Evolutionary conservation across 2,888 invertebrate genomes (phyloP), one percentile per base, ranked within the genome.

Genomic region (Drosophila tanythrix): DNA sequence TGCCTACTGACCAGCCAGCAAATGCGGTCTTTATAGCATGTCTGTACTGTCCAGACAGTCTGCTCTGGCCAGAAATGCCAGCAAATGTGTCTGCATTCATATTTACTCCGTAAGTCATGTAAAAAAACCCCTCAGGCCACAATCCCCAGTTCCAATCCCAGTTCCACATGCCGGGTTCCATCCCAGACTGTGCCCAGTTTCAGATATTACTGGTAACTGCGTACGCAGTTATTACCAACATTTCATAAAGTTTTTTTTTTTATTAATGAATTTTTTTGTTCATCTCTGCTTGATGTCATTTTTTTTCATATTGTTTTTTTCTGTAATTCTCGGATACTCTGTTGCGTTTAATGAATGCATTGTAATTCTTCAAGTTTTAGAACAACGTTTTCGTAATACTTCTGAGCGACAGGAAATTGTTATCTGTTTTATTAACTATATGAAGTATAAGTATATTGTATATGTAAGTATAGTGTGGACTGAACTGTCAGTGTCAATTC

Each of bases 211-310:
- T 78, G 36, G 58, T 52, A 63, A 70, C 79, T 72, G 70, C 76
- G 64, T 65, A 67, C 77, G 75, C 85, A 88, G 89, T 85, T 85
- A 85, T 89, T 84, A 84, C 89, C 89, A 84, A 74, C 89, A 84
- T 74, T 71, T 75, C 67, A 72, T 72, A 53, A 51, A 52, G 40
- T 53, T 70, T 48, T 61, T 50, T 29, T n/a, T 59, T 46, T 46
- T 57, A 50, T 68, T 53, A 64, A 66, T 58, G 67, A 70, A 71
- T 59, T 25, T 46, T 46, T 46, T 77, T 68, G 72, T 68, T 72
- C 68, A 56, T 43, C 48, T 65, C 46, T 58, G 72, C 59, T 70
- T 74, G 43, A 65, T 75, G 75, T 75, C 43, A 69, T 65, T 73
- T 64, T 61, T 61, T 62, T 40, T 46, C 35, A 11, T 36, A 21